Evolutionary conservation across 2,113 vertebrate genomes (phyloP), one percentile per base, ranked within the genome.

Genomic region (Ictidomys tridecemlineatus): DNA sequence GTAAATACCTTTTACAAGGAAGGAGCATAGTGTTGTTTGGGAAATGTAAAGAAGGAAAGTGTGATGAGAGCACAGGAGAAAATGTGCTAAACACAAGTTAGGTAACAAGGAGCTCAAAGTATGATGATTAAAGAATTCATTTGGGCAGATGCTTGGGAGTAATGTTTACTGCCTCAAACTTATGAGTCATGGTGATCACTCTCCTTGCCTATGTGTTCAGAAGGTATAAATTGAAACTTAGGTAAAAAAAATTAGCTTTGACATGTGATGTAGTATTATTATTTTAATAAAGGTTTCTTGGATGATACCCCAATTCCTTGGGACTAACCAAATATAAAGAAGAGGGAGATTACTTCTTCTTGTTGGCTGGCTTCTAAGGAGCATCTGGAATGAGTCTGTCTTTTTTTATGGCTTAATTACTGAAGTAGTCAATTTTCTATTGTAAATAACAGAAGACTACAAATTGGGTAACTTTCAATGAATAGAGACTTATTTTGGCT

Each of bases 221-320:
- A 65, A 88, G 4, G 3, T 22, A n/a, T 1, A 77, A 73, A 73
- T 72, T 84, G 58, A 51, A 89, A 85, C 22, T 73, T 85, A 42
- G 24, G 58, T 56, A 87, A 67, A 5, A 48, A 51, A 4, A 79
- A 86, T 87, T 70, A 37, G 48, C n/a, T 63, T 87, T 63, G 20
- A 5, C 34, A 48, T 69, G 24, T 77, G 14, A 30, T 83, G 5
- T 58, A 28, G 89, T 28, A 18, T 42, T 8, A 94, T 82, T 74
- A 85, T 82, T 89, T 26, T 61, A 95, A 80, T n/a, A 76, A 61
- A 73, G 8, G 14, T 67, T 93, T 85, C 69, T 65, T 26, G 84
- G 84, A 51, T 17, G 58, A 4, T 9, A 65, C 13, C 22, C 2
- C 1, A 39, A n/a, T 92, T 91, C n/a, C 65, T 82, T 93, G 63